Conservation (phyloP, 37 sponge, comb jelly and placozoan species). For the Amphimedon queenslandica region DNA sequence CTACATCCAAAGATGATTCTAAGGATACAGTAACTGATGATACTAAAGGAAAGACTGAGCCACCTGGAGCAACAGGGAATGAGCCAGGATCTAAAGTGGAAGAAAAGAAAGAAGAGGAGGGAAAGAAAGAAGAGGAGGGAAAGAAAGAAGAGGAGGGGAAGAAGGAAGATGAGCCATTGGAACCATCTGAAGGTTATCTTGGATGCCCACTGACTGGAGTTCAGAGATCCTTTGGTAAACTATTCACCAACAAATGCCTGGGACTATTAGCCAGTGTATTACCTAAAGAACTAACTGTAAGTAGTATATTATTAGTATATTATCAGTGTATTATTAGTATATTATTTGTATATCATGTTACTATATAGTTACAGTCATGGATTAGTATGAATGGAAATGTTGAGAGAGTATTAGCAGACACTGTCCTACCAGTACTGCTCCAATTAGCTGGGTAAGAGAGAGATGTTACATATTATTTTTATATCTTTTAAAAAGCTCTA, state of each 20-base stretch:
- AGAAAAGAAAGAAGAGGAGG: neutral
- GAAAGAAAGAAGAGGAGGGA: neutral
- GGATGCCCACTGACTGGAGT: too few species aligned
- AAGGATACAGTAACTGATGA: neutral
- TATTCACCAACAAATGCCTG: conserved; percentile 19
- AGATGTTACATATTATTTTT: neutral
- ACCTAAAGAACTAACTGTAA: conserved; percentile 38
- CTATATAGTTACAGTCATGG: conserved; percentile 45
- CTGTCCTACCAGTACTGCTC: conserved; percentile 48
- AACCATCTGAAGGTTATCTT: too few species aligned
- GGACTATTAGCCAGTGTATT: conserved; percentile 49
- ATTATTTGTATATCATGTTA: neutral
- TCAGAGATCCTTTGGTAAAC: too few species aligned
- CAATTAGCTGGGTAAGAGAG: conserved; percentile 35
- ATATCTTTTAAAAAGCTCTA: neutral
- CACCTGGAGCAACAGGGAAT: neutral
- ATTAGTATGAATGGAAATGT: conserved; percentile 29
- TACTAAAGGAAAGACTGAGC: neutral
- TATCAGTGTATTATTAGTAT: conserved; percentile 7
- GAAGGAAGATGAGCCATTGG: too few species aligned
- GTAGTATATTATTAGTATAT: neutral
- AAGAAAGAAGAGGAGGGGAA: too few species aligned
- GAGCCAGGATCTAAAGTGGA: neutral
- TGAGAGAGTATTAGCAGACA: conserved; percentile 35
- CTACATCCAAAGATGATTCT: neutral